Percentiles rank a stretch among this genome's conserved stretches.
phyloP scores from a whole-genome alignment of 2,797 vertebrate species.

The Myotis findleyi region DNA sequence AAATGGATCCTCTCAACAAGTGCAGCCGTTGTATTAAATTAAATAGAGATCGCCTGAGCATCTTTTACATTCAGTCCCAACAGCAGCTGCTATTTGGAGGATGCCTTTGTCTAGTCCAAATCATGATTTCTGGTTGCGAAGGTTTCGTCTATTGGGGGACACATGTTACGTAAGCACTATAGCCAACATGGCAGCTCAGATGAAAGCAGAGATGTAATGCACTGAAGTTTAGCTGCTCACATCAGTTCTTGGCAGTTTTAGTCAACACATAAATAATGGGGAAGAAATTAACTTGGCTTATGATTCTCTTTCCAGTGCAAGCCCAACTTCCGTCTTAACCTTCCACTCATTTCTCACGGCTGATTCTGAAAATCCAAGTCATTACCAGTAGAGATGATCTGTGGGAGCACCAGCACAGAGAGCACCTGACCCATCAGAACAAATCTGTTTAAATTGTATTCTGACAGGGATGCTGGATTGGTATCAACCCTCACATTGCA shows the following conservation, averaged over 20 bases:
- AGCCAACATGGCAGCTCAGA: neutral
- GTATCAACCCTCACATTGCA: fast-evolving
- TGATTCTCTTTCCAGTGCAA: constrained; percentile 8
- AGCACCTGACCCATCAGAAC: neutral
- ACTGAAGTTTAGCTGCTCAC: neutral
- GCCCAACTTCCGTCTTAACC: neutral
- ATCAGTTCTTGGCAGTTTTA: neutral
- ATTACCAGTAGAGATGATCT: neutral
- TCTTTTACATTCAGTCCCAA: neutral
- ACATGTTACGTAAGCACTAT: neutral
- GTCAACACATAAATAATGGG: neutral
- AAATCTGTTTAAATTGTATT: neutral
- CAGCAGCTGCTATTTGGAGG: neutral
- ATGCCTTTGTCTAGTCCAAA: neutral
- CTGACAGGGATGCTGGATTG: neutral
- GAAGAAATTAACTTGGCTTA: neutral
- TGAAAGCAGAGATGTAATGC: neutral
- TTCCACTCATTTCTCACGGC: neutral
- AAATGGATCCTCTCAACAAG: neutral
- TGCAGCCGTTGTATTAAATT: neutral
- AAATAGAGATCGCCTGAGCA: neutral
- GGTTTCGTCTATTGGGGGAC: neutral
- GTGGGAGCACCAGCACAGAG: neutral
- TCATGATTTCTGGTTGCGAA: neutral
- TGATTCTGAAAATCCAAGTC: neutral